Base-by-base conservation (phyloP, 2,888 invertebrate species). In the Lymantria dispar region DNA sequence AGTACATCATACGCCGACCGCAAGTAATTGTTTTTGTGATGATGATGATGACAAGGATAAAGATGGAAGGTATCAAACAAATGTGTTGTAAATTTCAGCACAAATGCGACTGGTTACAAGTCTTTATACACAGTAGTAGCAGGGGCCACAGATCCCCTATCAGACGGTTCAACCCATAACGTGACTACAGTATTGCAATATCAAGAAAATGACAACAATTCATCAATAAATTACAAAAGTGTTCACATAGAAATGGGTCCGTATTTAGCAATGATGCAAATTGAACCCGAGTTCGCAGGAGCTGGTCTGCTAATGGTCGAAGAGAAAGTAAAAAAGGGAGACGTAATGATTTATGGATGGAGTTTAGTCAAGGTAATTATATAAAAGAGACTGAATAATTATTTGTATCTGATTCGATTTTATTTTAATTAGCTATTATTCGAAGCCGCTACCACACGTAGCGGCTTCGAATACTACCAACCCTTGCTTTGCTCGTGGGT, bases 341-440 rank as follows among this genome's bases (percentile, higher is more conserved):
- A 63, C 3, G 69, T 72, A 0, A 60, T 56, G 47, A 66, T 74
- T 1, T 78, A 73, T 48, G 78, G 79, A 1, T 81, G 81, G 80
- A 45, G 56, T 10, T 48, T 74, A 47, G 51, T 53, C 5, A 72
- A 74, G 70, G 81, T 80, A 48, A 43, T 36, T 44, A 1, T 9
- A 30, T 2, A 36, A 36, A 11, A n/a, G 39, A 39, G 11, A 38
- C 7, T 9, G 7, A 39, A 39, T 39, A n/a, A 22, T 39, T 12
- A 36, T 36, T 2, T 36, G 36, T n/a, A 22, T 22, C 5, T 22
- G 22, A 22, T 5, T 22, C n/a, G n/a, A n/a, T 22, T 22, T 5
- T 22, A 22, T 22, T 22, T 5, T 22, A 22, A 22, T 22, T 22
- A 22, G n/a, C n/a, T n/a, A n/a, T n/a, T n/a, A n/a, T n/a, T n/a